Conservation (phyloP, 1,140 invertebrate genomes). For the Bilobella aurantiaca region DNA sequence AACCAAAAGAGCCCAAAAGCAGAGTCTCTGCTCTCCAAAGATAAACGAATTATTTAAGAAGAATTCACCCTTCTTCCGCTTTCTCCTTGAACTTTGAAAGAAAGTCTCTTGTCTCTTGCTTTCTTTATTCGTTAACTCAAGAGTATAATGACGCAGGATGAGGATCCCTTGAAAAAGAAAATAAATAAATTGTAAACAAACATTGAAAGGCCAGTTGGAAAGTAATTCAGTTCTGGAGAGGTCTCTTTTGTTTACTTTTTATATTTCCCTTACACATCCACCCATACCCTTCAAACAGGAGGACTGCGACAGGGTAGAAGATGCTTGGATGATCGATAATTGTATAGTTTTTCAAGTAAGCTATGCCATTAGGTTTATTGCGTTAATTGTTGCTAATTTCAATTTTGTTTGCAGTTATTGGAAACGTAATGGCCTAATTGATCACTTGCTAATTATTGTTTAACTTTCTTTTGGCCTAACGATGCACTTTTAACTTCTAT, state of each 20-base stretch:
- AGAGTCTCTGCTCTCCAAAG: conserved; percentile 22
- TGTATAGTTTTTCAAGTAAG: too few species aligned
- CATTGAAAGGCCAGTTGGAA: background rate
- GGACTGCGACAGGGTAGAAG: too few species aligned
- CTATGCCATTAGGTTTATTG: too few species aligned
- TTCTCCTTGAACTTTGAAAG: background rate
- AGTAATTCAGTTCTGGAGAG: background rate
- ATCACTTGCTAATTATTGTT: too few species aligned
- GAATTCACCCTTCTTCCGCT: background rate
- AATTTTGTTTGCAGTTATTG: too few species aligned
- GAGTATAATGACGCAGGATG: background rate
- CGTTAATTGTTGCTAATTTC: too few species aligned
- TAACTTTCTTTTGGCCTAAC: too few species aligned
- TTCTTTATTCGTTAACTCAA: background rate
- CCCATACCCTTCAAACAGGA: background rate
- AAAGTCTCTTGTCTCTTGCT: conserved; percentile 7
- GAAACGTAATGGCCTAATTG: too few species aligned
- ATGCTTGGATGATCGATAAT: too few species aligned
- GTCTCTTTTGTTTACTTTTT: conserved; percentile 22
- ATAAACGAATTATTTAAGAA: conserved; percentile 34
- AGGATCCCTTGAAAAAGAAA: conserved; percentile 14
- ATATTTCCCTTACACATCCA: conserved; percentile 25
- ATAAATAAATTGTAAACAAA: conserved; percentile 31
- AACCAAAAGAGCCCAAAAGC: background rate
- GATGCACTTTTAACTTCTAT: too few species aligned